phyloP scores from a whole-genome alignment of 2,888 invertebrate genomes.

The Nephrotoma flavescens region DNA sequence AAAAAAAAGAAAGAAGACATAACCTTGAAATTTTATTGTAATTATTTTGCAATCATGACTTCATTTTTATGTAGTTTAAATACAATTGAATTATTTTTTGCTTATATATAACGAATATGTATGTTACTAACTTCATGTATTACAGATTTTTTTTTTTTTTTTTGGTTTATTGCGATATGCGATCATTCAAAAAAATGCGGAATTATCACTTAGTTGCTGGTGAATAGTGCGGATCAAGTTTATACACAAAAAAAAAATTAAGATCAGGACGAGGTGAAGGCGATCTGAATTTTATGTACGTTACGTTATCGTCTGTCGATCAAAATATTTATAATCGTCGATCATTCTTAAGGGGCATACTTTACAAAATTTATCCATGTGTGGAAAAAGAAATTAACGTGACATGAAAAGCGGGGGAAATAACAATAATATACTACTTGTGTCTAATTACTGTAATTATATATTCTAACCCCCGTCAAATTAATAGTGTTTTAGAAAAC shows the following conservation, averaged over 20 bases:
- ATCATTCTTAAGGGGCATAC: background rate
- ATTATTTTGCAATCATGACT: slow-evolving; percentile 4
- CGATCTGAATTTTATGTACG: background rate
- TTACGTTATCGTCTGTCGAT: background rate
- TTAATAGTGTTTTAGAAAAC: background rate
- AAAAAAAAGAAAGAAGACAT: slow-evolving; percentile 1
- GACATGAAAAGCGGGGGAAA: background rate
- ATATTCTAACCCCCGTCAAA: background rate
- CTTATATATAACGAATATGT: background rate
- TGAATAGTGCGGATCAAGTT: background rate
- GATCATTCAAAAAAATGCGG: background rate
- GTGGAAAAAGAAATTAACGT: background rate
- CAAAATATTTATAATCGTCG: background rate
- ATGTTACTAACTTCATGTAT: background rate
- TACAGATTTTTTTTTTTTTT: background rate
- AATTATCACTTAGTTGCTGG: background rate
- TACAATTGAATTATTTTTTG: background rate
- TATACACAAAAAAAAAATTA: background rate
- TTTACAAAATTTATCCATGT: background rate
- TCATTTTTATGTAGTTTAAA: slow-evolving; percentile 1
- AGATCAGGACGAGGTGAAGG: background rate
- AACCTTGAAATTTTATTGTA: slow-evolving; percentile 3
- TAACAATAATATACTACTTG: background rate
- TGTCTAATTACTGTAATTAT: background rate
- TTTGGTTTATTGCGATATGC: background rate